phyloP scores from a whole-genome alignment of 2,113 vertebrate species.

The Catharus fuscescens region DNA sequence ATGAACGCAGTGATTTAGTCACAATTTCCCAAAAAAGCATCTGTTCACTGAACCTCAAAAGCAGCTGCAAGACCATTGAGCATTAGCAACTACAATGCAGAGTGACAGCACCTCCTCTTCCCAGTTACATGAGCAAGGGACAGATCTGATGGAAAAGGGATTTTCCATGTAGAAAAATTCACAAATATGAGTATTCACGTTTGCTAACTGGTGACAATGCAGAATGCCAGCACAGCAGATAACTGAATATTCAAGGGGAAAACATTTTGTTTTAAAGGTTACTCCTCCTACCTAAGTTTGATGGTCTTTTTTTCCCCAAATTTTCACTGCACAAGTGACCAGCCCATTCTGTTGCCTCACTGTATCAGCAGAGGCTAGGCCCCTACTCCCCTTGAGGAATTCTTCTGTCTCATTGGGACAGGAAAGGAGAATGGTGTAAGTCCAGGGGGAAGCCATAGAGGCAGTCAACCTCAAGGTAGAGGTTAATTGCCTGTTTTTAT shows the following conservation, averaged over 20 bases:
- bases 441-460: not conserved
- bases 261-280: not conserved
- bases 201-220: not conserved
- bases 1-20: constrained; percentile 5
- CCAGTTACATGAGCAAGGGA: rapidly evolving
- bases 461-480: not conserved
- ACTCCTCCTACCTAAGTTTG: not conserved
- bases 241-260: not conserved
- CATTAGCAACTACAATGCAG: not conserved
- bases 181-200: not conserved
- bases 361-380: not conserved
- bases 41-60: not conserved
- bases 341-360: not conserved
- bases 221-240: not conserved
- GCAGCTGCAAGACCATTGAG: not conserved
- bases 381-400: rapidly evolving
- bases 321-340: not conserved
- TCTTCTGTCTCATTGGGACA: not conserved
- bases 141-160: not conserved
- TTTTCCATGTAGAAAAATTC: not conserved
- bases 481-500: not conserved
- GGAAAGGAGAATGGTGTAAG: not conserved
- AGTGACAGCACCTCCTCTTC: not conserved
- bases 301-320: not conserved
- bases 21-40: not conserved